Evolutionary conservation across 2,797 vertebrate genomes (phyloP).

Genomic region (Heliangelus exortis): DNA sequence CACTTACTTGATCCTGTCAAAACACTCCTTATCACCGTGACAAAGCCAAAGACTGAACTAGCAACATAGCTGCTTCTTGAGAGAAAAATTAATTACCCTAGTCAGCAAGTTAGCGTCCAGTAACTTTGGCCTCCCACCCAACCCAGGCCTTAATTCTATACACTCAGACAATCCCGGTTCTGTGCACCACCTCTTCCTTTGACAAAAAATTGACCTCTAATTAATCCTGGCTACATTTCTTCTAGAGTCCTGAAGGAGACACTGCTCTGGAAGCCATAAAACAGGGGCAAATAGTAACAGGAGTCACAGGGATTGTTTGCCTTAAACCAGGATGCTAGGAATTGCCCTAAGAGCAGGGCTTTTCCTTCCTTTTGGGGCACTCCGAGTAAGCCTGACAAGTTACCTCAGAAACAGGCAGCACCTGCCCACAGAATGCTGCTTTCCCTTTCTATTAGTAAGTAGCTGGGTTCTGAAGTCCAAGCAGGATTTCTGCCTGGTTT

Average conservation of each 20-base stretch:
- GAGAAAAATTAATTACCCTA: not conserved
- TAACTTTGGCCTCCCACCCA: not conserved
- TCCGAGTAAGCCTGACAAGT: not conserved
- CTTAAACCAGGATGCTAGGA: not conserved
- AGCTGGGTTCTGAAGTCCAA: not conserved
- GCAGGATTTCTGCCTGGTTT: not conserved
- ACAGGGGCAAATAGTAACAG: not conserved
- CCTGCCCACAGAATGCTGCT: not conserved
- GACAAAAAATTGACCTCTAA: not conserved
- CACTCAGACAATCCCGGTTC: not conserved
- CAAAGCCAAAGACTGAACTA: not conserved
- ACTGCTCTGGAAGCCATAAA: not conserved
- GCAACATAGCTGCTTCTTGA: not conserved
- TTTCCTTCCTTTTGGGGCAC: not conserved
- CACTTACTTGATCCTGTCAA: not conserved
- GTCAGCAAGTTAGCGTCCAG: not conserved
- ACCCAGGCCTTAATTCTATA: not conserved
- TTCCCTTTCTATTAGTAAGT: not conserved
- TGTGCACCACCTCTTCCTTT: not conserved
- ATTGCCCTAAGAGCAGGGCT: not conserved
- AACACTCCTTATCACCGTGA: not conserved
- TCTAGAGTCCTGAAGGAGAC: not conserved
- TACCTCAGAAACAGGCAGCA: not conserved
- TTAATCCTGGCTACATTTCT: not conserved
- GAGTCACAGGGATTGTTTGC: not conserved